Evolutionary conservation across 2,113 vertebrate species (phyloP).

Genomic region (Chroicocephalus ridibundus): DNA sequence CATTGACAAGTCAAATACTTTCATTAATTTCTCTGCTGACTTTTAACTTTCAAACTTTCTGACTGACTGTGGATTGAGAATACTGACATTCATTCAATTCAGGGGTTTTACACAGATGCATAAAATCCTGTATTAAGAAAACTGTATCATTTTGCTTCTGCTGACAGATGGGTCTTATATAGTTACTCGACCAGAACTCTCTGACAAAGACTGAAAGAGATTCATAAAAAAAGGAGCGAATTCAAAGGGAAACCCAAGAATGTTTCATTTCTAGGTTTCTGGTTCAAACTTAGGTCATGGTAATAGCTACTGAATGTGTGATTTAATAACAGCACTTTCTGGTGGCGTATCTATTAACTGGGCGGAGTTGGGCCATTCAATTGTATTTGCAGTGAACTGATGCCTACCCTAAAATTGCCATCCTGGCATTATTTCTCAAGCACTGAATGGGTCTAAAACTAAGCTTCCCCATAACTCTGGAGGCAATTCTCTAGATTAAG

Average conservation of each 20-base stretch:
- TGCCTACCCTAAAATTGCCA: not conserved
- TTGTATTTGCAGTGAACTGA: not conserved
- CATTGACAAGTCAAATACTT: constrained; percentile 40
- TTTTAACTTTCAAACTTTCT: constrained; percentile 33
- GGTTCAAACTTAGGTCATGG: constrained; percentile 53
- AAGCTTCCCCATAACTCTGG: not conserved
- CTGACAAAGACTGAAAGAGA: constrained; percentile 56
- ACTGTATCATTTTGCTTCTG: constrained; percentile 53
- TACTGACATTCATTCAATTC: not conserved
- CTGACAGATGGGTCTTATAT: constrained; percentile 41
- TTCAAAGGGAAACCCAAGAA: constrained; percentile 54
- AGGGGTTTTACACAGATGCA: not conserved
- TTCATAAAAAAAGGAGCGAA: not conserved
- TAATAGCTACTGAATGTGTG: constrained; percentile 3
- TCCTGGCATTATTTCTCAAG: not conserved
- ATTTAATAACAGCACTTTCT: constrained; percentile 30
- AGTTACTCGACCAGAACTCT: not conserved
- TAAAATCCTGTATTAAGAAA: constrained; percentile 44
- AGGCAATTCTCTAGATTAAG: not conserved
- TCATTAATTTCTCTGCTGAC: constrained; percentile 52
- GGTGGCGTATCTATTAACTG: not conserved
- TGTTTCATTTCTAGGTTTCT: constrained; percentile 59
- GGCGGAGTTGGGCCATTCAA: not conserved
- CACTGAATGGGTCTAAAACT: not conserved
- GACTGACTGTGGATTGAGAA: constrained; percentile 23